Conservation (phyloP, 2,113 vertebrate species). For the Peromyscus maniculatus region DNA sequence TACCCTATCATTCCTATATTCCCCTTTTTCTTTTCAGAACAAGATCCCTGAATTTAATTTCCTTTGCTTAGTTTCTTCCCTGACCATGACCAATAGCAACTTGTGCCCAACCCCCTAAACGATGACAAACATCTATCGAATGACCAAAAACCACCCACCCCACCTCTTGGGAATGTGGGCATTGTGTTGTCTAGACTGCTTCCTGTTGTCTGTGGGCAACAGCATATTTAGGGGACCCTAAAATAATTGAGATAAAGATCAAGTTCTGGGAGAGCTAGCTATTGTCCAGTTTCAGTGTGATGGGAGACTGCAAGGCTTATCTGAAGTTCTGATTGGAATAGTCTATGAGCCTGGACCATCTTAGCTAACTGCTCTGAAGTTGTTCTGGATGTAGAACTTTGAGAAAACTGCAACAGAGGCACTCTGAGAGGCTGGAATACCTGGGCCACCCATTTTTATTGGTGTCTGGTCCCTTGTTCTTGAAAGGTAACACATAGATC, state of each 20-base stretch:
- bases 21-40: background rate
- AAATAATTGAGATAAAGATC: background rate
- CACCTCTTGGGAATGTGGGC: background rate
- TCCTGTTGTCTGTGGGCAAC: background rate
- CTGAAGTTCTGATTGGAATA: background rate
- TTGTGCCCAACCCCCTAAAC: background rate
- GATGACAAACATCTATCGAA: background rate
- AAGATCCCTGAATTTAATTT: background rate
- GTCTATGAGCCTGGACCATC: background rate
- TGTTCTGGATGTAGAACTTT: background rate
- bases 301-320: background rate
- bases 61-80: background rate
- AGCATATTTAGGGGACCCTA: background rate
- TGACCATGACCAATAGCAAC: background rate
- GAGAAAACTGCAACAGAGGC: background rate
- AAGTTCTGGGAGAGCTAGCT: background rate
- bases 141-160: background rate
- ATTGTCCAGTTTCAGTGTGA: background rate
- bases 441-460: background rate
- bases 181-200: background rate
- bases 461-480: background rate
- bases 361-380: background rate
- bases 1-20: background rate
- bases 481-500: background rate
- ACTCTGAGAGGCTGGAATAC: background rate